Conservation (phyloP, 2,888 invertebrate genomes). For the Leptinotarsa haldemani region DNA sequence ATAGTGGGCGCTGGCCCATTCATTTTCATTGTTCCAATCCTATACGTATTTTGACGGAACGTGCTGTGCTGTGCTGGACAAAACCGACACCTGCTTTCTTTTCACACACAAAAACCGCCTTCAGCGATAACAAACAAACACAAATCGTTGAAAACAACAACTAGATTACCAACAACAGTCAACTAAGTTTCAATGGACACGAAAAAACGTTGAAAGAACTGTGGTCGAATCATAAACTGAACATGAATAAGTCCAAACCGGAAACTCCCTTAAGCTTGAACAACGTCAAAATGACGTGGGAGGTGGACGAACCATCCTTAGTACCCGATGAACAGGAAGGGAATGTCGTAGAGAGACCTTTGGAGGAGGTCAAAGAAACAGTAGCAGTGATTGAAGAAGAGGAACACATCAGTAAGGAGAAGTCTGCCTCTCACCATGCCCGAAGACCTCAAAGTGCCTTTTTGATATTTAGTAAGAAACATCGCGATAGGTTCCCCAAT, state of each 20-base stretch:
- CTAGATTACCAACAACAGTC: slow-evolving; percentile 48
- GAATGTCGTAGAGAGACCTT: slow-evolving; percentile 25
- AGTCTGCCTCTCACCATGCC: slow-evolving; percentile 82
- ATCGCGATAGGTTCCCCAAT: slow-evolving; percentile 87
- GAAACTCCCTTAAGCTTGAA: slow-evolving; percentile 44
- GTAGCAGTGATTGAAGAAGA: slow-evolving; percentile 33
- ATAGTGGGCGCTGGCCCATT: no score
- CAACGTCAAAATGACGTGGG: slow-evolving; percentile 52
- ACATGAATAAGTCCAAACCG: slow-evolving; percentile 51
- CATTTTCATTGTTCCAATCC: no score
- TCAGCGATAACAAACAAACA: slow-evolving; percentile 38
- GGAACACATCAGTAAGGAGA: slow-evolving; percentile 49
- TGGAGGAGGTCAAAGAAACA: slow-evolving; percentile 30
- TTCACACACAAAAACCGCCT: slow-evolving; percentile 43
- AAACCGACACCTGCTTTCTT: slow-evolving; percentile 49
- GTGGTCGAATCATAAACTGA: slow-evolving; percentile 60
- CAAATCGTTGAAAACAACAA: slow-evolving; percentile 46
- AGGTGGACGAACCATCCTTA: slow-evolving; percentile 41
- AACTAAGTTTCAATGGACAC: slow-evolving; percentile 49
- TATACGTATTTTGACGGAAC: no score
- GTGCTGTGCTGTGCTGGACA: no score
- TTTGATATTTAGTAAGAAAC: slow-evolving; percentile 93
- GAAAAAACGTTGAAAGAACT: slow-evolving; percentile 58
- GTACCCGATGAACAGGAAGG: slow-evolving; percentile 30
- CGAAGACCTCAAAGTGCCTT: slow-evolving; percentile 95